Percentiles rank a stretch among this genome's conserved stretches.
These are phyloP conservation scores for Lamellibrachia satsuma DNA, from an alignment of 2,888 invertebrate species.

Conservation along the genomic window DNA sequence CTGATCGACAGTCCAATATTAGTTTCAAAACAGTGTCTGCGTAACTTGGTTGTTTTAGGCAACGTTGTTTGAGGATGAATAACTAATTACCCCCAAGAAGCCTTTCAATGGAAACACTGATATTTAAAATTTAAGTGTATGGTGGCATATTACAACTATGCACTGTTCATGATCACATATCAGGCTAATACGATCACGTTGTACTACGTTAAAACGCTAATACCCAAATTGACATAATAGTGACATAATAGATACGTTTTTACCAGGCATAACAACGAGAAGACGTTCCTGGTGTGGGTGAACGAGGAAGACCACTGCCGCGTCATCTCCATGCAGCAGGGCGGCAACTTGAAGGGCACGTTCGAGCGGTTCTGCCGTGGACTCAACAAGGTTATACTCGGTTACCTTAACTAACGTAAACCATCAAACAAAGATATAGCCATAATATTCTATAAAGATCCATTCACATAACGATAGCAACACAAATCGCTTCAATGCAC, in stretches of 20 bases:
- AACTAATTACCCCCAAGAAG: too few species aligned
- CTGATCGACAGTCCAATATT: not conserved
- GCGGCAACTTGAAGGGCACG: slow-evolving; percentile 55
- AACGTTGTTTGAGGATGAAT: not conserved
- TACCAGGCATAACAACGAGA: slow-evolving; percentile 74
- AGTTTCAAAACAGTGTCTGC: not conserved
- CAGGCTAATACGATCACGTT: not conserved
- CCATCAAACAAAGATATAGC: not conserved
- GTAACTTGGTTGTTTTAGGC: not conserved
- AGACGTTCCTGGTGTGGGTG: slow-evolving; percentile 88
- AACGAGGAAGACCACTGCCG: slow-evolving; percentile 92
- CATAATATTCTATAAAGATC: not conserved
- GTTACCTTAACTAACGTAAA: not conserved
- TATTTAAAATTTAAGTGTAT: not conserved
- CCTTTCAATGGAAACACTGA: too few species aligned
- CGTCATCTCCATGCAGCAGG: slow-evolving; percentile 78
- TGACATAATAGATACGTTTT: not conserved
- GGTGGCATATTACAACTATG: not conserved
- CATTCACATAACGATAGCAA: not conserved
- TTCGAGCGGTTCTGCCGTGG: slow-evolving; percentile 42
- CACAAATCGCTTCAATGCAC: not conserved
- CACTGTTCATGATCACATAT: not conserved
- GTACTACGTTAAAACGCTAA: not conserved
- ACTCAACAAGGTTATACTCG: slow-evolving; percentile 36
- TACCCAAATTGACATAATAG: not conserved